Conservation (phyloP, 2,797 vertebrate species). For the Sebastes diploproa region DNA sequence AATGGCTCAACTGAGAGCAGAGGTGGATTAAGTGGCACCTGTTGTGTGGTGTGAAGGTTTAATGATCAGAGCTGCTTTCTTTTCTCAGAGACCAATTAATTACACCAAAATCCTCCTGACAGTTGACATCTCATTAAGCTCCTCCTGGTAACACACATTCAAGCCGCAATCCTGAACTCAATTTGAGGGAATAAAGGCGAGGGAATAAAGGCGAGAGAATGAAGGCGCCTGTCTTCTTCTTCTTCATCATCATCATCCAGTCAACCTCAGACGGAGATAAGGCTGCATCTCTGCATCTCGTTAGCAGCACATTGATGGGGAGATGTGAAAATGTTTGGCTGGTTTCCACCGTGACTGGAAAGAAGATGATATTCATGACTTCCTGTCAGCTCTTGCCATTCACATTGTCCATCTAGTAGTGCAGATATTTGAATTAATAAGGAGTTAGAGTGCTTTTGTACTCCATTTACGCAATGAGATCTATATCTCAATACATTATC, state of each 20-base stretch:
- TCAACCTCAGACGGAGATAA: not conserved
- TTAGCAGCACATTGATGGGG: slow-evolving; percentile 1
- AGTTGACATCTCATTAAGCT: slow-evolving; percentile 51
- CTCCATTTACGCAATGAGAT: not conserved
- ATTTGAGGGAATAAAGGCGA: slow-evolving; percentile 17
- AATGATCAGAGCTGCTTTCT: slow-evolving; percentile 25
- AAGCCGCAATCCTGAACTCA: slow-evolving; percentile 9
- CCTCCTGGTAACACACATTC: slow-evolving; percentile 44
- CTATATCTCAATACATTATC: not conserved
- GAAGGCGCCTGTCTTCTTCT: not conserved
- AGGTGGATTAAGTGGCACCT: slow-evolving; percentile 14
- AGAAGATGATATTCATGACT: not conserved
- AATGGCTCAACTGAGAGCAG: slow-evolving; percentile 17
- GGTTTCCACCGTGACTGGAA: not conserved
- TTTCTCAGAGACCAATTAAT: slow-evolving; percentile 47
- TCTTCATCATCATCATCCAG: not conserved
- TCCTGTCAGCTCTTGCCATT: not conserved
- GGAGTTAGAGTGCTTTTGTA: not conserved
- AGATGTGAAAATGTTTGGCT: not conserved
- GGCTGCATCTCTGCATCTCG: not conserved
- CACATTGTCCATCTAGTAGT: not conserved
- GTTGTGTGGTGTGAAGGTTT: slow-evolving; percentile 12
- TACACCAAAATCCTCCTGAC: slow-evolving; percentile 34
- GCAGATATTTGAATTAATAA: not conserved
- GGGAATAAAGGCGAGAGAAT: slow-evolving; percentile 28